Conservation (phyloP, 2,113 vertebrate species). For the Clupea harengus region DNA sequence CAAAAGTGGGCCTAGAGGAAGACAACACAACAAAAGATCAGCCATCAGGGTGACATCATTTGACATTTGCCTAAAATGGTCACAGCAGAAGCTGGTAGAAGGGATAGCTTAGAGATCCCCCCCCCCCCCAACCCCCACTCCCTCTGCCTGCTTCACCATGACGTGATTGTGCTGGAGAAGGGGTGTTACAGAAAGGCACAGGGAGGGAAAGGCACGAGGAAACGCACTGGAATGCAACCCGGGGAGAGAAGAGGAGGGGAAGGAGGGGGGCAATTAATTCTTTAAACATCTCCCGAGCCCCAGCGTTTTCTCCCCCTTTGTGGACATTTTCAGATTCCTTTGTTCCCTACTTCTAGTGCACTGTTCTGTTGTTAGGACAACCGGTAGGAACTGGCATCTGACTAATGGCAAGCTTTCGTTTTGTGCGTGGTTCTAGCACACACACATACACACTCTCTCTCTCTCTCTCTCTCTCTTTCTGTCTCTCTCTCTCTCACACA, state of each 20-base stretch:
- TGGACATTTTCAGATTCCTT: slow-evolving; percentile 47
- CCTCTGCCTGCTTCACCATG: slow-evolving; percentile 5
- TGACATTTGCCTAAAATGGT: slow-evolving; percentile 59
- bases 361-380: slow-evolving; percentile 51
- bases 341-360: slow-evolving; percentile 36
- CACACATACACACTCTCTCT: not conserved
- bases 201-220: slow-evolving; percentile 55
- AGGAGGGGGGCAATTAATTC: slow-evolving; percentile 58
- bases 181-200: slow-evolving; percentile 38
- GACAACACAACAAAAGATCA: slow-evolving; percentile 36
- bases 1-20: slow-evolving; percentile 28
- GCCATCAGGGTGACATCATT: slow-evolving; percentile 51
- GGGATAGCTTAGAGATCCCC: slow-evolving; percentile 22
- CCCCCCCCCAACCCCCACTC: slow-evolving; percentile 27
- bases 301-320: slow-evolving; percentile 44
- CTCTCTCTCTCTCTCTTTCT: slow-evolving; percentile 34
- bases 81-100: slow-evolving; percentile 29
- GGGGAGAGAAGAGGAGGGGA: slow-evolving; percentile 25
- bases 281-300: slow-evolving; percentile 50
- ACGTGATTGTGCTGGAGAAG: slow-evolving; percentile 11
- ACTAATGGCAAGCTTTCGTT: slow-evolving; percentile 36
- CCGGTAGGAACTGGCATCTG: slow-evolving; percentile 46
- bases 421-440: not conserved
- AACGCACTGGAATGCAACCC: slow-evolving; percentile 49
- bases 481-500: not conserved